phyloP scores from a whole-genome alignment of 2,797 vertebrate species.

The Cossypha caffra region DNA sequence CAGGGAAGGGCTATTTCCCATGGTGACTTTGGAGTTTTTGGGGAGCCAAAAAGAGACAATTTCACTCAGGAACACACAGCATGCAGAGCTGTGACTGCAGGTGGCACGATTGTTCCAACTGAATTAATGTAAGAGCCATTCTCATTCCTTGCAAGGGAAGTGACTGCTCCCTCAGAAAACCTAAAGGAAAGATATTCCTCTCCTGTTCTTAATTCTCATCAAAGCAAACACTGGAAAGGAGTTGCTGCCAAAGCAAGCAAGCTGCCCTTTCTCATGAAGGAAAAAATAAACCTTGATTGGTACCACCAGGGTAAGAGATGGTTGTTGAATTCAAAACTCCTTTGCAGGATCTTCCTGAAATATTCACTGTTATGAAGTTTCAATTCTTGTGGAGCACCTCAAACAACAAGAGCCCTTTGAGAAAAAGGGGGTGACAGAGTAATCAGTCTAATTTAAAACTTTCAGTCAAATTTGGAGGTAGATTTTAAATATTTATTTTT shows the following conservation, averaged over 20 bases:
- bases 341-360: background rate
- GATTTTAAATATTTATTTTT: background rate
- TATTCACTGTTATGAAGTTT: background rate
- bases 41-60: background rate
- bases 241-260: background rate
- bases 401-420: background rate
- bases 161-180: background rate
- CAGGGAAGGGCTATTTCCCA: background rate
- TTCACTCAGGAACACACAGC: background rate
- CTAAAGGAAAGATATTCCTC: background rate
- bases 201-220: background rate
- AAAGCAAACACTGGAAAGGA: background rate
- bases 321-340: background rate
- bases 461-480: background rate
- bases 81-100: constrained; percentile 47
- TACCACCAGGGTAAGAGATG: background rate
- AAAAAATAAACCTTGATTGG: background rate
- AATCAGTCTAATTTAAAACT: background rate
- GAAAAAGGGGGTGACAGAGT: rapidly evolving
- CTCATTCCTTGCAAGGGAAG: background rate
- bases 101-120: constrained; percentile 56
- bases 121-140: background rate
- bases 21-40: background rate
- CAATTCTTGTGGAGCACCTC: rapidly evolving
- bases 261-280: rapidly evolving